Base-by-base conservation (phyloP, 2,888 invertebrate species). In the Bombyx huttoni region DNA sequence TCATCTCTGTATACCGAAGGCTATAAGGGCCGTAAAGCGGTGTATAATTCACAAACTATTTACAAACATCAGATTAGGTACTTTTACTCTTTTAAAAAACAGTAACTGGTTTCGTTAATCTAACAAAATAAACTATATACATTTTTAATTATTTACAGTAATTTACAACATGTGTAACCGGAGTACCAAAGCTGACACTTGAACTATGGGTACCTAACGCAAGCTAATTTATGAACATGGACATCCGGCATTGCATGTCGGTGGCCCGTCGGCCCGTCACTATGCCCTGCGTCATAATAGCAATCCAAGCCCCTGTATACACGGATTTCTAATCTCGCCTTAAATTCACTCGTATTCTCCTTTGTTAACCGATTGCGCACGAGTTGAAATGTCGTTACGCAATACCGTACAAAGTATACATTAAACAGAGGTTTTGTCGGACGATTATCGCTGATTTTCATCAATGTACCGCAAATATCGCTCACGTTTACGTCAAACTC, bases 351-450 rank as follows among this genome's bases (percentile, higher is more conserved):
- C 55, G 54, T 59, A 53, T 59, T 57, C 60, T 57, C 55, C 70
- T 68, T 75, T 79, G 75, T 78, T 69, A 70, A 72, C 67, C 77
- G 75, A 79, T 79, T 79, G 78, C 73, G 63, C 62, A 58, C 63
- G 68, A 70, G 73, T 76, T 74, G 70, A 70, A 62, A 67, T 58
- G 62, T 58, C 65, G 69, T 76, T 71, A 75, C 67, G 68, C 73
- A 73, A 78, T 70, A 63, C 55, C 58, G 58, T 65, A 67, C 40
- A 68, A 73, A 67, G 64, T 50, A 54, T 53, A 54, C 52, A 53
- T 53, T 53, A 53, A 14, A 48, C n/a, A 34, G 12, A 7, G 3
- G 8, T 12, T 40, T 40, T 12, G 40, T 54, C 56, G 59, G 52
- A 57, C 61, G 57, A 59, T 61, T 65, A 68, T 64, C 62, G 62